Evolutionary conservation across 2,797 vertebrate genomes (phyloP).

Genomic region (Hydrolagus colliei): DNA sequence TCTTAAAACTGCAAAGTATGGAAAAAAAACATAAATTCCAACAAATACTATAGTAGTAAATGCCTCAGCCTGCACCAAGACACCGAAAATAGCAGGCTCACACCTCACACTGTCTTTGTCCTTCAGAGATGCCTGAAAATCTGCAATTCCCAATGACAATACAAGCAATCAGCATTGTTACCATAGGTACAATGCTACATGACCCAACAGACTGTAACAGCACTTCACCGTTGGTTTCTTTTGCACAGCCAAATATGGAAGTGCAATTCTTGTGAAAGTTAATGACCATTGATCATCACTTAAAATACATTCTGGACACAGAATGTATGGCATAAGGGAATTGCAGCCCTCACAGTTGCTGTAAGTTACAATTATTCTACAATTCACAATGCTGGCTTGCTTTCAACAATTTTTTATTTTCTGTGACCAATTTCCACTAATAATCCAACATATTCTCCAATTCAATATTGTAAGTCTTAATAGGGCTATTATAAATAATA

Average conservation of each 20-base stretch:
- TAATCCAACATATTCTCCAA: background rate
- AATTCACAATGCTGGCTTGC: background rate
- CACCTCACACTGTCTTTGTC: background rate
- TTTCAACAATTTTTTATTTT: background rate
- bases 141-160: background rate
- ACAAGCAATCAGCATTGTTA: background rate
- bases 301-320: background rate
- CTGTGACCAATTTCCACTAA: background rate
- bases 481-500: background rate
- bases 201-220: too few species aligned
- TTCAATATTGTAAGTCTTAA: constrained; percentile 2
- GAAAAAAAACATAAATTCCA: background rate
- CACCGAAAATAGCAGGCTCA: background rate
- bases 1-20: background rate
- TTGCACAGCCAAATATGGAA: background rate
- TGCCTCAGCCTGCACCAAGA: background rate
- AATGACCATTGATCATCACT: background rate
- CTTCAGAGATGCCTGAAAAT: background rate
- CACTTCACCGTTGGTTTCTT: too few species aligned
- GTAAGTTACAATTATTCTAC: background rate
- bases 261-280: background rate
- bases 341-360: too few species aligned
- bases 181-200: too few species aligned
- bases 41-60: too few species aligned
- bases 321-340: background rate